phyloP scores from a whole-genome alignment of 2,888 invertebrate species.

The Drosophila limbata region DNA sequence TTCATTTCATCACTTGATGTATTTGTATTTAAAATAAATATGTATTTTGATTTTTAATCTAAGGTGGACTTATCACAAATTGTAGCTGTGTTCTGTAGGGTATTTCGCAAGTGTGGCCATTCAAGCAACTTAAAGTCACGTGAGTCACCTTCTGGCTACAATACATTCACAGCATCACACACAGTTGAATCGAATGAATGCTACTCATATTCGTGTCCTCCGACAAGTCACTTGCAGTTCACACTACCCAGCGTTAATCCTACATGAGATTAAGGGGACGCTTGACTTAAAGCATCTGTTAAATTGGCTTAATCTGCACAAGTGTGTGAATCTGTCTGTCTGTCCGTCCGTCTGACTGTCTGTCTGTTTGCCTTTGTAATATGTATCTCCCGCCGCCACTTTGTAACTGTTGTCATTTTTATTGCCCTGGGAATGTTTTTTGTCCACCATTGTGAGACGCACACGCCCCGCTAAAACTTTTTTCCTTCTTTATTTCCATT shows the following conservation, averaged over 20 bases:
- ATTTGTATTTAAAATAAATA: too few relatives aligned
- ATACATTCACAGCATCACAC: slow-evolving; percentile 6
- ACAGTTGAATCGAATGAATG: slow-evolving; percentile 15
- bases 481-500: slow-evolving; percentile 33
- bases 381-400: slow-evolving; percentile 77
- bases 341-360: slow-evolving; percentile 15
- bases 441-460: slow-evolving; percentile 68
- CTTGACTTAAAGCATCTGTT: slow-evolving; percentile 81
- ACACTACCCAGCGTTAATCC: slow-evolving; percentile 70
- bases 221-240: slow-evolving; percentile 50
- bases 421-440: slow-evolving; percentile 81
- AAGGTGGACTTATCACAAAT: too few relatives aligned
- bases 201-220: slow-evolving; percentile 20
- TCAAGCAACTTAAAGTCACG: neutral
- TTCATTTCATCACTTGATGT: too few relatives aligned
- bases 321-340: slow-evolving; percentile 47
- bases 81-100: too few relatives aligned
- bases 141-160: slow-evolving; percentile 39
- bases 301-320: slow-evolving; percentile 80
- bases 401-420: slow-evolving; percentile 82
- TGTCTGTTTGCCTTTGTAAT: slow-evolving; percentile 61
- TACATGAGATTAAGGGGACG: slow-evolving; percentile 69
- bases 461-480: slow-evolving; percentile 68
- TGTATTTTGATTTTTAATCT: too few relatives aligned
- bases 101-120: slow-evolving; percentile 18